phyloP scores from a whole-genome alignment of 2,113 vertebrate species.

The Bagarius yarrelli region DNA sequence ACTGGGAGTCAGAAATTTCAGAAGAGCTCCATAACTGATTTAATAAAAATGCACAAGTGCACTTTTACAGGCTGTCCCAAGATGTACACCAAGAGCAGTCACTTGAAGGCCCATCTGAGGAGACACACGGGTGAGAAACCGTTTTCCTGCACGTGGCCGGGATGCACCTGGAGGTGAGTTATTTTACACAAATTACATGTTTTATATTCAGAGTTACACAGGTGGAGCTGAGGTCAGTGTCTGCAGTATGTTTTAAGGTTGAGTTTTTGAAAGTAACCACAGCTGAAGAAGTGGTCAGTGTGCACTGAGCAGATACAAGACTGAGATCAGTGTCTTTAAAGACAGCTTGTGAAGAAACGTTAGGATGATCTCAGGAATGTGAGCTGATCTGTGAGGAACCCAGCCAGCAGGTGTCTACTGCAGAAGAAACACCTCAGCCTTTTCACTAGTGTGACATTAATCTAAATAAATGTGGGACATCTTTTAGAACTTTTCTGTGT shows the following conservation, averaged over 20 bases:
- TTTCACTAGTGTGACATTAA: neutral
- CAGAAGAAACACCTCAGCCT: neutral
- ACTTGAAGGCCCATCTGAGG: constrained; percentile 95
- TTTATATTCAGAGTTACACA: neutral
- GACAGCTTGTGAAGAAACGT: constrained; percentile 35
- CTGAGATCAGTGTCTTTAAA: constrained; percentile 42
- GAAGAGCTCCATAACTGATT: constrained; percentile 90
- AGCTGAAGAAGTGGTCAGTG: too few relatives aligned
- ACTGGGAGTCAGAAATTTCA: constrained; percentile 86
- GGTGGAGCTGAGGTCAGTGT: neutral
- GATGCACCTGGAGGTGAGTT: constrained; percentile 97
- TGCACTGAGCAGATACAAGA: constrained; percentile 11
- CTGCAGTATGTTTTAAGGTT: neutral
- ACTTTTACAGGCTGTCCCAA: constrained; percentile 94
- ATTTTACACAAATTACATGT: neutral
- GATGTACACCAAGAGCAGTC: constrained; percentile 99
- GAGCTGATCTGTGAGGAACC: neutral
- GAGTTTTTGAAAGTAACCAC: neutral
- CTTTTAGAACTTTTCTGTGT: neutral
- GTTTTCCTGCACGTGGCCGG: constrained; percentile 95
- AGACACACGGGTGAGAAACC: constrained; percentile 98
- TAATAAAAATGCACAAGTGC: constrained; percentile 99
- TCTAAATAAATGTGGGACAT: neutral
- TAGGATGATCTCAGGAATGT: constrained; percentile 1
- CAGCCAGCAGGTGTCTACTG: neutral